Evolutionary conservation across 2,113 vertebrate species (phyloP).

Genomic region (Siniperca knerii): DNA sequence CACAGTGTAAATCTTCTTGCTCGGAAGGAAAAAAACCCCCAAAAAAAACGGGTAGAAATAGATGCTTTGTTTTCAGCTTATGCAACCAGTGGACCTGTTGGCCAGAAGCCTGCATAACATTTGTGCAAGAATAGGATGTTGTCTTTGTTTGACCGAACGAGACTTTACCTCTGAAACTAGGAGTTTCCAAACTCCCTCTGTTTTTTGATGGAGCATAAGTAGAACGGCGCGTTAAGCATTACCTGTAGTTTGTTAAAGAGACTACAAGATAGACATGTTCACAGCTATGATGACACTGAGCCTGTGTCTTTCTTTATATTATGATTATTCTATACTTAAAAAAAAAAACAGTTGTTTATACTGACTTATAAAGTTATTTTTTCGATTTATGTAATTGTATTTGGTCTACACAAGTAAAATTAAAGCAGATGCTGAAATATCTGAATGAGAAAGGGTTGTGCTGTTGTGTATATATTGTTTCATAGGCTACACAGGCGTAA

Average conservation of each 20-base stretch:
- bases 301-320: background rate
- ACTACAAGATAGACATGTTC: background rate
- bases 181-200: constrained; percentile 38
- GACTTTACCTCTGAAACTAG: constrained; percentile 51
- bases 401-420: background rate
- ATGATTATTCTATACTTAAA: background rate
- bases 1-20: constrained; percentile 74
- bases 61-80: constrained; percentile 79
- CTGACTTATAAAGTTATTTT: background rate
- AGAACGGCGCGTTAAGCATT: background rate
- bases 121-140: constrained; percentile 79
- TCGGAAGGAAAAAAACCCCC: constrained; percentile 16
- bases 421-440: constrained; percentile 10
- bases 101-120: constrained; percentile 77
- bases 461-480: constrained; percentile 7
- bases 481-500: background rate
- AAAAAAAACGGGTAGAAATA: constrained; percentile 63
- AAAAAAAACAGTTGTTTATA: background rate
- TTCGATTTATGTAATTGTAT: background rate
- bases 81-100: constrained; percentile 79
- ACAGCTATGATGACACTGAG: background rate
- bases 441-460: background rate
- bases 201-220: constrained; percentile 3
- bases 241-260: background rate
- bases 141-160: constrained; percentile 63